Conservation (phyloP, 2,888 invertebrate species). For the Tenthredo distinguenda region DNA sequence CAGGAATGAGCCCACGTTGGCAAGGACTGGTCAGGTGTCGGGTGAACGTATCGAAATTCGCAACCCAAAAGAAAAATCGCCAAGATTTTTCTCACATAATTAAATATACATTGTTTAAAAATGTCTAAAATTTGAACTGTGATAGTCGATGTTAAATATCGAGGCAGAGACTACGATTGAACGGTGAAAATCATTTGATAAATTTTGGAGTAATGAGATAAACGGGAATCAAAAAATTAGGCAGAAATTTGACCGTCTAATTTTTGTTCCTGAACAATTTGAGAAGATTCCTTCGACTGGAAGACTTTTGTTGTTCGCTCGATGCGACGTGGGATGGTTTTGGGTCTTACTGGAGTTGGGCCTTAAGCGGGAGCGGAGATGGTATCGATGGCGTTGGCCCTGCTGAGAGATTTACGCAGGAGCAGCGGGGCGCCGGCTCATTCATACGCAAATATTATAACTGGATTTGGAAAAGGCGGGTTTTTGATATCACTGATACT, state of each 20-base stretch:
- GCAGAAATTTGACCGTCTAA: neutral
- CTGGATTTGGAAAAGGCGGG: constrained; percentile 61
- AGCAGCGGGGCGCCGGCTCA: constrained; percentile 66
- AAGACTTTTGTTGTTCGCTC: neutral
- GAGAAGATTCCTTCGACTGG: neutral
- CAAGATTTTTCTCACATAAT: constrained; percentile 27
- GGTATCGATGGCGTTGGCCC: constrained; percentile 59
- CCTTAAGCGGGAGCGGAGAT: constrained; percentile 48
- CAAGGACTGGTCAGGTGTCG: constrained; percentile 36
- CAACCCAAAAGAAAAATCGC: neutral
- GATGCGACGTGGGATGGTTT: constrained; percentile 45
- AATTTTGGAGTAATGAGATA: neutral
- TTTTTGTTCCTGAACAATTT: neutral
- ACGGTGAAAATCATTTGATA: neutral
- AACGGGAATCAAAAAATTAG: neutral
- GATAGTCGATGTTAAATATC: neutral
- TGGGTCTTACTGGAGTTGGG: constrained; percentile 20
- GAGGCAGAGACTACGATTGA: neutral
- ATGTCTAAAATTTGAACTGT: neutral
- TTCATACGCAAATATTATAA: constrained; percentile 74
- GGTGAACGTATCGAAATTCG: neutral
- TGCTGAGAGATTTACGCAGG: constrained; percentile 73
- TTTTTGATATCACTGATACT: constrained; percentile 65
- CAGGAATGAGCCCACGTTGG: constrained; percentile 18
- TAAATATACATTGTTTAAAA: neutral